Evolutionary conservation across 2,888 invertebrate genomes (phyloP).

Genomic region (Acholoe squamosa): DNA sequence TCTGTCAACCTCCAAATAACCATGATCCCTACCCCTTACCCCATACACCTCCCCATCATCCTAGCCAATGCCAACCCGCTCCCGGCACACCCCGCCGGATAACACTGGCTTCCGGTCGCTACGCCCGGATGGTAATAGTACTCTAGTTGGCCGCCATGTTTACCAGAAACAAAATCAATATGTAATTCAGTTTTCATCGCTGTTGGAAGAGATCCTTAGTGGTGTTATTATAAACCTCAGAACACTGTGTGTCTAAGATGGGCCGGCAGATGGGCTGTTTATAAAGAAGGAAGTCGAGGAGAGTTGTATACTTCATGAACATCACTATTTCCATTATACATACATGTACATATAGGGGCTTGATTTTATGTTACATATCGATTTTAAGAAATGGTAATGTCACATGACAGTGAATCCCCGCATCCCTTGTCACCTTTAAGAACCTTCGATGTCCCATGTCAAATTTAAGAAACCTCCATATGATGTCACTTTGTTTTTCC

Average conservation of each 20-base stretch:
- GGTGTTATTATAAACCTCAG: neutral
- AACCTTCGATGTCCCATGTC: too few relatives aligned
- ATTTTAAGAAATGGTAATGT: too few relatives aligned
- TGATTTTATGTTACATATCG: too few relatives aligned
- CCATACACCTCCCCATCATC: neutral
- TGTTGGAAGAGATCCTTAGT: constrained; percentile 2
- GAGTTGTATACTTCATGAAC: too few relatives aligned
- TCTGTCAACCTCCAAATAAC: neutral
- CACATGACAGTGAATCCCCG: too few relatives aligned
- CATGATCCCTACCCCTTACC: neutral
- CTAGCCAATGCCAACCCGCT: neutral
- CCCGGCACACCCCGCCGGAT: neutral
- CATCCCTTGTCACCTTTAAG: too few relatives aligned
- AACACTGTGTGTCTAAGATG: neutral
- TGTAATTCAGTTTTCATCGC: constrained; percentile 3
- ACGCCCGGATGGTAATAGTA: constrained; percentile 9
- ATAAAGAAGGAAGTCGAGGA: too few relatives aligned
- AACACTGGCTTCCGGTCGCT: neutral
- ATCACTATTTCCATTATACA: too few relatives aligned
- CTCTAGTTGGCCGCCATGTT: constrained; percentile 13
- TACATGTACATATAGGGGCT: too few relatives aligned
- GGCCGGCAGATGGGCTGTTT: too few relatives aligned
- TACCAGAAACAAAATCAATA: constrained; percentile 2
- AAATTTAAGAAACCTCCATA: too few relatives aligned
- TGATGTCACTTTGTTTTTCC: too few relatives aligned